These are phyloP conservation scores for Drosophila pachea DNA, from an alignment of 1,140 invertebrate species.

Conservation along the genomic window DNA sequence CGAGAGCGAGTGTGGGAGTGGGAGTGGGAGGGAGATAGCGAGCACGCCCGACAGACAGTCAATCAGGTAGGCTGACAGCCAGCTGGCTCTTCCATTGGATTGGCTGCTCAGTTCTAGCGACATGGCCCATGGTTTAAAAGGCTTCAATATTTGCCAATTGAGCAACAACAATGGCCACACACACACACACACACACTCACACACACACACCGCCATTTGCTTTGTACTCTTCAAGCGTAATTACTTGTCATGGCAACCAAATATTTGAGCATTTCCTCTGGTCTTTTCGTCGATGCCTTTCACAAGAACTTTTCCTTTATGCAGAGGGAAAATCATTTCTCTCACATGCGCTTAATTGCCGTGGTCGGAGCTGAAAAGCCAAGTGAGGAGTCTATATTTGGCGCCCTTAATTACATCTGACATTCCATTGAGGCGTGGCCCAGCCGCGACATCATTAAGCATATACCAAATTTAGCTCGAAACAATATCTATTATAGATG, in stretches of 20 bases:
- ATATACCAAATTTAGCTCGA: no score
- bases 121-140: constrained; percentile 36
- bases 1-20: neutral
- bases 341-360: no score
- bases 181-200: constrained; percentile 7
- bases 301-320: no score
- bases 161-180: constrained; percentile 17
- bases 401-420: no score
- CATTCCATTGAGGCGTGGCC: no score
- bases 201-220: no score
- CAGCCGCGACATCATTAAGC: no score
- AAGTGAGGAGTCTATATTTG: no score
- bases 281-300: no score
- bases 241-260: constrained; percentile 66
- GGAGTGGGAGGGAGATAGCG: neutral
- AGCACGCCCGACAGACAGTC: neutral
- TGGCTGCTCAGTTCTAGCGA: constrained; percentile 30
- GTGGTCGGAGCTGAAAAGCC: no score
- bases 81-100: constrained; percentile 16
- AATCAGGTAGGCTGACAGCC: neutral
- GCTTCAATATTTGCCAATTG: constrained; percentile 65
- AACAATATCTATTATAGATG: no score
- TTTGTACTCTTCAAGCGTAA: constrained; percentile 34
- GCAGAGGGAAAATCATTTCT: no score
- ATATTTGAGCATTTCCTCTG: constrained; percentile 50